Base-by-base conservation (phyloP, 2,797 vertebrate genomes). In the Lagocephalus sceleratus region DNA sequence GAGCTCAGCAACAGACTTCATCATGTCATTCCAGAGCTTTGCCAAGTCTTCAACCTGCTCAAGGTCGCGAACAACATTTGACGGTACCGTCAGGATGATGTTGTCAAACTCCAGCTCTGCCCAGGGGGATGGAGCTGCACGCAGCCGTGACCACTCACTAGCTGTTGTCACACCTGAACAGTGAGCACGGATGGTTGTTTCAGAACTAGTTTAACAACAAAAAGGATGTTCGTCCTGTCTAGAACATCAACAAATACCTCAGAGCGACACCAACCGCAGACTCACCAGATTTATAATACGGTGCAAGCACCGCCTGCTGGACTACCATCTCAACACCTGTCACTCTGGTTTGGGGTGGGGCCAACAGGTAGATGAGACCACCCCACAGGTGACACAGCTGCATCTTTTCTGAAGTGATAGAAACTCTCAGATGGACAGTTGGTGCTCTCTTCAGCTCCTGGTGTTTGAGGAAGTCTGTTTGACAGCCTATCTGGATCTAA, bases 401-500 rank as follows among this genome's bases (percentile, higher is more conserved):
- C n/a, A 92, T 78, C 51, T 82, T 89, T 57, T 90, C 82, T 19
- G 85, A 66, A n/a, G 84, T 67, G 20, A 95, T 47, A 17, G 87
- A 77, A 40, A 90, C 91, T 0, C 57, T 85, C 39, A 88, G 74
- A 29, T 86, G 79, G 16, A 95, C 93, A 3, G 85, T 71, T 0
- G 92, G 87, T 0, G 94, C 92, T 19, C 94, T 90, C 78, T 83
- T 91, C 69, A 94, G 63, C 66, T 84, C 80, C 2, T 46, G 25
- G 9, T 73, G 41, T 0, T 41, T 45, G 3, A 95, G 85, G 51
- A 75, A 54, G 22, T 98, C 95, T 0, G 88, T 89, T 56, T 97
- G 94, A 75, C 94, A 96, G 41, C 94, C 93, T 1, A 95, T 88
- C 81, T 96, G 94, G 63, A 96, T 75, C 94, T 97, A 79, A 47